Evolutionary conservation across 1,140 invertebrate genomes (phyloP).

Genomic region (Panonychus citri): DNA sequence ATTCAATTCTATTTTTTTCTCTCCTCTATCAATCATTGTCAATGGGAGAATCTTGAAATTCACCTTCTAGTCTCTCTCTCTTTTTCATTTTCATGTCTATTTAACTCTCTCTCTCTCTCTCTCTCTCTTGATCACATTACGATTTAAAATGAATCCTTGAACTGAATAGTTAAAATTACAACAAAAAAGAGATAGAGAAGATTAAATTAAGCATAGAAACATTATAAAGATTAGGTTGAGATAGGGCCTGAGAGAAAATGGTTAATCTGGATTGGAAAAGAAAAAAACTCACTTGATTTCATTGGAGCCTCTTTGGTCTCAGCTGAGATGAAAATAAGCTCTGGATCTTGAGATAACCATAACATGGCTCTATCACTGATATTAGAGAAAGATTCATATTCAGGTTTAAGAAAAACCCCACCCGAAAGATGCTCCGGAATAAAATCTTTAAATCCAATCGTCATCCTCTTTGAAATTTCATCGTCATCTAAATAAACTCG

Average conservation of each 20-base stretch:
- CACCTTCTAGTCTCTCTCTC: no score
- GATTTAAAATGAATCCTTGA: no score
- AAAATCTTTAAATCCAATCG: not conserved
- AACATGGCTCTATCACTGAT: not conserved
- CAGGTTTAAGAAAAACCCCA: not conserved
- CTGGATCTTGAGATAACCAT: not conserved
- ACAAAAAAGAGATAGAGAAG: no score
- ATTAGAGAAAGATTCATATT: not conserved
- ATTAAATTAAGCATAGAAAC: no score
- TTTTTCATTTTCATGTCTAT: no score
- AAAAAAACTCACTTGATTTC: not conserved
- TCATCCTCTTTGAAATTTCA: not conserved
- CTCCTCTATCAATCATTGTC: no score
- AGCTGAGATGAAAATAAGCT: not conserved
- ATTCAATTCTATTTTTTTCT: no score
- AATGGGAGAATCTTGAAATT: no score
- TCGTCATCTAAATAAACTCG: not conserved
- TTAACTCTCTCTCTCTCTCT: slow-evolving; percentile 1
- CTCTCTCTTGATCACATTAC: no score
- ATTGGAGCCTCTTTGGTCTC: not conserved
- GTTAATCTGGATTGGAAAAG: not conserved
- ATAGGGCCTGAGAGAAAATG: not conserved
- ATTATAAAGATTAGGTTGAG: no score
- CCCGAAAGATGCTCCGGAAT: not conserved
- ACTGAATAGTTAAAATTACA: no score